Evolutionary conservation across 2,888 invertebrate genomes (phyloP).

Genomic region (Cloeon dipterum): DNA sequence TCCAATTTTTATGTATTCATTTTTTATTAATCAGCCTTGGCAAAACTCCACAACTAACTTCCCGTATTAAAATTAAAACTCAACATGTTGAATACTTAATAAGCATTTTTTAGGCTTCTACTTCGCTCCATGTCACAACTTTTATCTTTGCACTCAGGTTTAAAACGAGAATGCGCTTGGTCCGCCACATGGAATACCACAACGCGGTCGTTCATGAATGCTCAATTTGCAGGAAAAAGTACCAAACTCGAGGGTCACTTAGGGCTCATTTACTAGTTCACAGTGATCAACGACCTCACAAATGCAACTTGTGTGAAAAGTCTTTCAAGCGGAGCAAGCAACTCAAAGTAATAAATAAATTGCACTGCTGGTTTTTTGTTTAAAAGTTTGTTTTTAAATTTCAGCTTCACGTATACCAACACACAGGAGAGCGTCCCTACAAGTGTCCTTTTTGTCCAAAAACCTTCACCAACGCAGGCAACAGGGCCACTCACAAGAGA

Average conservation of each 20-base stretch:
- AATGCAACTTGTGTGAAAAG: slow-evolving; percentile 42
- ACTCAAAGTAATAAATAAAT: no score
- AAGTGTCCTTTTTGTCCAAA: slow-evolving; percentile 51
- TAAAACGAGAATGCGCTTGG: slow-evolving; percentile 36
- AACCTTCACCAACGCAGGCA: slow-evolving; percentile 45
- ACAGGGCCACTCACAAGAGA: slow-evolving; percentile 47
- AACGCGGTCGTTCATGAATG: slow-evolving; percentile 32
- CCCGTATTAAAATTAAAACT: no score
- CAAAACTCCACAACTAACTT: no score
- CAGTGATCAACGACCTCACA: slow-evolving; percentile 40
- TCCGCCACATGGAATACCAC: slow-evolving; percentile 36
- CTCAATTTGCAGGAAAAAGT: slow-evolving; percentile 41
- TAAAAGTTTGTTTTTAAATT: background rate
- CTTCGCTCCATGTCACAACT: no score
- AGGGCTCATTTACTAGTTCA: slow-evolving; percentile 46
- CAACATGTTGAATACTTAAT: no score
- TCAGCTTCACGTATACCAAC: slow-evolving; percentile 49
- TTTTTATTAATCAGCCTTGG: no score
- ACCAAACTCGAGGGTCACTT: slow-evolving; percentile 40
- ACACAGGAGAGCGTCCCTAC: slow-evolving; percentile 48
- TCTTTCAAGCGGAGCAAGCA: slow-evolving; percentile 51
- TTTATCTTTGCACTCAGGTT: no score
- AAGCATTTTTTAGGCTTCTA: no score
- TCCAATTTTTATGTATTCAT: no score
- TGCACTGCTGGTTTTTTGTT: no score